Conservation (phyloP, 2,888 invertebrate species). For the Aspidiotus destructor region DNA sequence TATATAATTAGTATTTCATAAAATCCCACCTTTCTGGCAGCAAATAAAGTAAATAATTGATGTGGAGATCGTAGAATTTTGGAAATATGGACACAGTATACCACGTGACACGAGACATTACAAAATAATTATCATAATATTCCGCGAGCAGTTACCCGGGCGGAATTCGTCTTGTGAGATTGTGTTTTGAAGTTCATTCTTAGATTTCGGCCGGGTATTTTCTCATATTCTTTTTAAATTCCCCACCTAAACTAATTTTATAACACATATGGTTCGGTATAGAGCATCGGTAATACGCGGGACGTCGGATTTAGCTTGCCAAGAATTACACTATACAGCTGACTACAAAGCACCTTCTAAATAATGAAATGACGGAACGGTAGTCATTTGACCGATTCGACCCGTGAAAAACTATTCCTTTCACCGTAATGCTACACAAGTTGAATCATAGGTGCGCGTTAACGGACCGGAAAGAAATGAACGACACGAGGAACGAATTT, state of each 20-base stretch:
- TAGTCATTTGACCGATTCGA: too few relatives aligned
- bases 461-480: too few relatives aligned
- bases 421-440: too few relatives aligned
- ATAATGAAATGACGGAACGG: too few relatives aligned
- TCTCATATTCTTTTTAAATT: constrained; percentile 8
- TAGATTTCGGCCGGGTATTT: neutral
- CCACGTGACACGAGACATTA: constrained; percentile 19
- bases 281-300: too few relatives aligned
- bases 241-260: constrained; percentile 21
- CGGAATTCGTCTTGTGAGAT: neutral
- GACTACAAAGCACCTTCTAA: too few relatives aligned
- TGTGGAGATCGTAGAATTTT: neutral
- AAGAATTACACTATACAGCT: too few relatives aligned
- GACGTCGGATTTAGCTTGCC: too few relatives aligned
- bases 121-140: constrained; percentile 6
- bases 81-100: constrained; percentile 12
- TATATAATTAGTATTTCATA: neutral
- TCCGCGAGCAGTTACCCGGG: neutral
- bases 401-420: too few relatives aligned
- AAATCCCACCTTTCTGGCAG: constrained; percentile 33
- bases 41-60: constrained; percentile 7
- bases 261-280: too few relatives aligned
- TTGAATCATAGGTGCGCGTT: too few relatives aligned
- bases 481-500: too few relatives aligned
- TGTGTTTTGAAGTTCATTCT: constrained; percentile 25